Percentiles rank a stretch among this genome's conserved stretches.
Conservation (phyloP, 2,797 vertebrate species). For the Channallabes apus region DNA sequence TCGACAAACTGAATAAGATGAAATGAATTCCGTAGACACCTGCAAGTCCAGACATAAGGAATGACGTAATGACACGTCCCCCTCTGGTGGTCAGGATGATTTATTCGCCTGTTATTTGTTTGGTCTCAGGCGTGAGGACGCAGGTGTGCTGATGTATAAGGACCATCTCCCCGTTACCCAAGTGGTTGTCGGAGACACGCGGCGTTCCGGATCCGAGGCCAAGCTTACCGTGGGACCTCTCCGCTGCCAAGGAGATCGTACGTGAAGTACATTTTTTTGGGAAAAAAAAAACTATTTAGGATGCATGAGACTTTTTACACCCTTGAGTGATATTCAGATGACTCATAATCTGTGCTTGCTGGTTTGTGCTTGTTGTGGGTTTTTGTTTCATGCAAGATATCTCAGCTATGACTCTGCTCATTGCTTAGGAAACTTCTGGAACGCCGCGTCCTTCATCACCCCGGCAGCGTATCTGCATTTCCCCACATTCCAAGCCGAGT, state of each 20-base stretch:
- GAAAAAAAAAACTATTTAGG: not conserved
- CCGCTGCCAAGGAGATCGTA: conserved; percentile 91
- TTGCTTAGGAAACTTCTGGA: conserved; percentile 87
- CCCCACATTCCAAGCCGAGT: conserved; percentile 86
- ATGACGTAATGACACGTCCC: not conserved
- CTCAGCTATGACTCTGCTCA: not conserved
- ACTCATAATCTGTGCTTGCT: not conserved
- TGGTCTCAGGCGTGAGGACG: conserved; percentile 84
- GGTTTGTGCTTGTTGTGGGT: not conserved
- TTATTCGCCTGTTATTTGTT: not conserved
- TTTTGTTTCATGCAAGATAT: not conserved
- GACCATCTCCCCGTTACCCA: conserved; percentile 91
- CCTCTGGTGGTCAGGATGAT: conserved; percentile 39
- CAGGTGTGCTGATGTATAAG: conserved; percentile 90
- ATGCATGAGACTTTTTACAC: not conserved
- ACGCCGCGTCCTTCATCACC: conserved; percentile 87
- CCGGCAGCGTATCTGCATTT: conserved; percentile 91
- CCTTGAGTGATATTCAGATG: not conserved
- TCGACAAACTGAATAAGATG: not conserved
- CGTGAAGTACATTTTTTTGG: conserved; percentile 64
- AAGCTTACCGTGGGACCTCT: conserved; percentile 88
- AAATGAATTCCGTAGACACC: not conserved
- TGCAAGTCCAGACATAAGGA: not conserved
- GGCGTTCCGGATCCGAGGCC: conserved; percentile 88
- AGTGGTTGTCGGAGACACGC: conserved; percentile 86